These are phyloP conservation scores for Apis laboriosa DNA, from an alignment of 1,140 invertebrate species.

Conservation along the genomic window DNA sequence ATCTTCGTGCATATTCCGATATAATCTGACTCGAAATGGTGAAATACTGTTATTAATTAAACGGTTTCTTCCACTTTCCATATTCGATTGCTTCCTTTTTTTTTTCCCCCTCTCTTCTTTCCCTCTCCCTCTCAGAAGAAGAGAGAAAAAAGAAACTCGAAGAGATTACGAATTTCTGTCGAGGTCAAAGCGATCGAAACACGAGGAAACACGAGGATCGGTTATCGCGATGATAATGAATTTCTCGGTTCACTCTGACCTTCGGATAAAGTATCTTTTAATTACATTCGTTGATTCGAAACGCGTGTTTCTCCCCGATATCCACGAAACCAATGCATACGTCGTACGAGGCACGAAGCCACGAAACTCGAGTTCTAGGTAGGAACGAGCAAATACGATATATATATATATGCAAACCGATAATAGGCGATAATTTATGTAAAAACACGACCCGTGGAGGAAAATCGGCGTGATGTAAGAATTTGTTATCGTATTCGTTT, in stretches of 20 bases:
- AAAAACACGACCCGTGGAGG: slow-evolving; percentile 3
- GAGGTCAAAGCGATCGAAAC: slow-evolving; percentile 8
- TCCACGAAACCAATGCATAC: no score
- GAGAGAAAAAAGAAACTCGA: neutral
- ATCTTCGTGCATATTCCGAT: neutral
- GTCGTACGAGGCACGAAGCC: neutral
- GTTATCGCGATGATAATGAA: slow-evolving; percentile 59
- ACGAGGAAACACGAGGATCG: neutral
- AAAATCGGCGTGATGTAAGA: slow-evolving; percentile 34
- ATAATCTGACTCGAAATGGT: neutral
- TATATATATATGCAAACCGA: slow-evolving; percentile 1
- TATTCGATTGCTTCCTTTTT: neutral
- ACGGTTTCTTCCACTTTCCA: slow-evolving; percentile 15
- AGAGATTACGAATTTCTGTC: neutral
- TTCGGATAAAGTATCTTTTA: slow-evolving; percentile 58
- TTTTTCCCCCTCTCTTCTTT: neutral
- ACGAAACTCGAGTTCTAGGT: neutral
- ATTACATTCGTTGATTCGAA: slow-evolving; percentile 24
- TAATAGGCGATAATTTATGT: slow-evolving; percentile 10
- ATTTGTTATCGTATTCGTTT: neutral
- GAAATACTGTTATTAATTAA: slow-evolving; percentile 27
- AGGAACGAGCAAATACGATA: neutral
- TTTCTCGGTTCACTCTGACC: slow-evolving; percentile 49
- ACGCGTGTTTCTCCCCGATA: no score
- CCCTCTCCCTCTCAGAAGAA: neutral